Conservation (phyloP, 2,888 invertebrate species). For the Smittia aterrima region DNA sequence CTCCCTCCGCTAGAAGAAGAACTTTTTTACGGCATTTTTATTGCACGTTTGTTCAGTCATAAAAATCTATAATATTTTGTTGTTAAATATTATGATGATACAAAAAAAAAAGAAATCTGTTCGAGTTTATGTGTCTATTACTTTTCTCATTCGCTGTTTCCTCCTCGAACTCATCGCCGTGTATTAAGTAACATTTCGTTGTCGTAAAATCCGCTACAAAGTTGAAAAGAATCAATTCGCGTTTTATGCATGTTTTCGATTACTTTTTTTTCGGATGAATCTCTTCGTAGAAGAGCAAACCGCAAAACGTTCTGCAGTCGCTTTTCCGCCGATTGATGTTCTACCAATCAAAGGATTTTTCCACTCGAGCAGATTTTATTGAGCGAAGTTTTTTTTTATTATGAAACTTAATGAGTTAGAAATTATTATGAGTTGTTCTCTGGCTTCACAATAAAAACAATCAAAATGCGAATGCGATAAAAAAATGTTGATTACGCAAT, state of each 20-base stretch:
- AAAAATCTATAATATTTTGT: constrained; percentile 31
- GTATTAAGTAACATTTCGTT: too few relatives aligned
- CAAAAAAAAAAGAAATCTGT: constrained; percentile 40
- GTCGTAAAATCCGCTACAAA: background rate
- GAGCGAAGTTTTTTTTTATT: background rate
- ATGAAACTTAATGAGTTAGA: constrained; percentile 34
- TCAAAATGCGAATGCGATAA: background rate
- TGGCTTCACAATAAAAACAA: constrained; percentile 8
- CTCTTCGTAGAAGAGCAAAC: background rate
- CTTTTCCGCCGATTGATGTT: background rate
- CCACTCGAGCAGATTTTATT: background rate
- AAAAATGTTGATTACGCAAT: background rate
- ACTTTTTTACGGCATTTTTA: constrained; percentile 31
- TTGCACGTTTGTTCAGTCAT: constrained; percentile 33
- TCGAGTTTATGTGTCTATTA: constrained; percentile 35
- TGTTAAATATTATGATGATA: constrained; percentile 39
- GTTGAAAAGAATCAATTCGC: constrained; percentile 7
- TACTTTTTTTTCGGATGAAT: background rate
- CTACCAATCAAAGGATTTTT: background rate
- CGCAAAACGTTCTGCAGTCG: background rate
- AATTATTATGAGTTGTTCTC: constrained; percentile 31
- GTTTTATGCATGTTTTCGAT: too few relatives aligned
- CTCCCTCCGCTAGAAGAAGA: background rate
- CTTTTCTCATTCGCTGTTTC: constrained; percentile 28
- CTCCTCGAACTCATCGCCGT: background rate